Evolutionary conservation across 2,113 vertebrate genomes (phyloP).

Genomic region (Australoheros scitulus): DNA sequence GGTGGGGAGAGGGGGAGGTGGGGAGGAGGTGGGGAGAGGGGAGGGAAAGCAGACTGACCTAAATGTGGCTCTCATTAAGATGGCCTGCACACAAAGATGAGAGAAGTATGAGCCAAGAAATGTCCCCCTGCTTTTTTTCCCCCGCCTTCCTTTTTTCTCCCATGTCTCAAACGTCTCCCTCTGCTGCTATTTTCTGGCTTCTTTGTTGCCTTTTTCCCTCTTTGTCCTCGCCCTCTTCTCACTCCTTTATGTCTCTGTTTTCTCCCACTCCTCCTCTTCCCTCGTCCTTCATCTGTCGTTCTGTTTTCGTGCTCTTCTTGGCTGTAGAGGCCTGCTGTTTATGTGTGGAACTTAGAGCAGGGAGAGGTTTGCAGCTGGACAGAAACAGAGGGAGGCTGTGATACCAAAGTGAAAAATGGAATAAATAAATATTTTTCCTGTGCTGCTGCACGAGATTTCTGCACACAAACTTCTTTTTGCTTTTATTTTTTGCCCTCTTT

Average conservation of each 20-base stretch:
- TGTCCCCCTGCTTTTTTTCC: constrained; percentile 14
- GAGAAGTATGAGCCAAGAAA: constrained; percentile 26
- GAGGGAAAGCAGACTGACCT: constrained; percentile 36
- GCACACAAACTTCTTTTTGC: background rate
- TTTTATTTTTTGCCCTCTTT: background rate
- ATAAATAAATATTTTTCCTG: background rate
- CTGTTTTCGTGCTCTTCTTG: background rate
- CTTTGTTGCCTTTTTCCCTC: background rate
- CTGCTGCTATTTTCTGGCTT: background rate
- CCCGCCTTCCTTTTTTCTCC: background rate
- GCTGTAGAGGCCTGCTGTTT: constrained; percentile 27
- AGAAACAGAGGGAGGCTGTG: constrained; percentile 15
- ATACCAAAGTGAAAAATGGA: background rate
- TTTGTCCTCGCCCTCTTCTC: constrained; percentile 14
- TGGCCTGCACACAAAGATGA: constrained; percentile 48
- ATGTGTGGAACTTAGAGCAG: constrained; percentile 15
- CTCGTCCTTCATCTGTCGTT: background rate
- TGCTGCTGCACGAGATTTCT: background rate
- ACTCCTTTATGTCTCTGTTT: constrained; percentile 34
- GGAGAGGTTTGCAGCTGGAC: background rate
- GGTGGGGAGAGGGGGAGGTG: background rate
- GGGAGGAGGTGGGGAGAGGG: background rate
- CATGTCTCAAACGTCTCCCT: background rate
- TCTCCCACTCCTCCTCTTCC: background rate
- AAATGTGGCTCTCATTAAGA: constrained; percentile 76